These are phyloP conservation scores for Syngnathus scovelli DNA, from an alignment of 2,113 vertebrate species.

Conservation along the genomic window DNA sequence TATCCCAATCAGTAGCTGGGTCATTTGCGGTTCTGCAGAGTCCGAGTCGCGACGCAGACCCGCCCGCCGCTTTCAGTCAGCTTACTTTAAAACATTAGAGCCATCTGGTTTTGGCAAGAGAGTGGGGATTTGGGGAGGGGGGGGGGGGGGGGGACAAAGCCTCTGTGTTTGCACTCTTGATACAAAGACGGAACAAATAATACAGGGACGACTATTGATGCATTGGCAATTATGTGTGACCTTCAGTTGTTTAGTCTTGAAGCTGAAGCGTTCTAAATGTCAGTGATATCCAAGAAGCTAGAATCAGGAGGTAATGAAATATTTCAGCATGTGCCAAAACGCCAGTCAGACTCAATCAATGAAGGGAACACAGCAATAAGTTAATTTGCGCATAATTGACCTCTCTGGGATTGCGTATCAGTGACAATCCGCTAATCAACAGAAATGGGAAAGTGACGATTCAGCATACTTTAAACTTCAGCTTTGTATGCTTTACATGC, in stretches of 20 bases:
- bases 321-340: background rate
- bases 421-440: background rate
- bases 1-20: background rate
- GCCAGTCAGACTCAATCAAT: background rate
- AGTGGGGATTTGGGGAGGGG: background rate
- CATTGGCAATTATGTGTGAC: background rate
- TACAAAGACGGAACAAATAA: background rate
- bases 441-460: slow-evolving; percentile 3
- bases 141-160: background rate
- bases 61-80: background rate
- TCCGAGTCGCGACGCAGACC: background rate
- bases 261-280: background rate
- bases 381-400: background rate
- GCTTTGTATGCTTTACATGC: background rate
- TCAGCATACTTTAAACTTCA: background rate
- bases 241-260: background rate
- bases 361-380: background rate
- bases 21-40: background rate
- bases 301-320: background rate
- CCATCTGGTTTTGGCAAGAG: background rate
- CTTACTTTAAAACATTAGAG: slow-evolving; percentile 1
- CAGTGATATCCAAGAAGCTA: background rate
- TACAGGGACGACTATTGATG: background rate
- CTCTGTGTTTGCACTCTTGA: background rate
- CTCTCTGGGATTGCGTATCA: background rate